phyloP scores from a whole-genome alignment of 2,888 invertebrate species.

The Noctua pronuba region DNA sequence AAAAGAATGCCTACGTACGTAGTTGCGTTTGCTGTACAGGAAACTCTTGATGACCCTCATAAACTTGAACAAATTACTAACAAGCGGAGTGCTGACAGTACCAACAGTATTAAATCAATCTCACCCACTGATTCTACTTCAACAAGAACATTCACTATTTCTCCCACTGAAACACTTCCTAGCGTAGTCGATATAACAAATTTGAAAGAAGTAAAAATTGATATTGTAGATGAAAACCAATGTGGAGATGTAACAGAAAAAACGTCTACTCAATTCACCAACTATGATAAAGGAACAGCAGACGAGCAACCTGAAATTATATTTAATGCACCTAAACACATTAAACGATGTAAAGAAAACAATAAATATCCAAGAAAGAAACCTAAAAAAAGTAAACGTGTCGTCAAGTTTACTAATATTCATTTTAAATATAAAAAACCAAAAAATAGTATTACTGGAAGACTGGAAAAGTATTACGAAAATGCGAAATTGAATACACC shows the following conservation, averaged over 20 bases:
- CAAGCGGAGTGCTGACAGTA: slow-evolving; percentile 65
- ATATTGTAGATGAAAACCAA: slow-evolving; percentile 59
- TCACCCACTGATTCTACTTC: slow-evolving; percentile 62
- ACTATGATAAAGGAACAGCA: slow-evolving; percentile 44
- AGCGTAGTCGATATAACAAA: slow-evolving; percentile 38
- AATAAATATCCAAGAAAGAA: slow-evolving; percentile 58
- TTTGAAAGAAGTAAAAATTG: slow-evolving; percentile 55
- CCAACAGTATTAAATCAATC: slow-evolving; percentile 56
- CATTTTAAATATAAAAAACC: slow-evolving; percentile 72
- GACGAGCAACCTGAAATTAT: slow-evolving; percentile 65
- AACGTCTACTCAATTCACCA: slow-evolving; percentile 42
- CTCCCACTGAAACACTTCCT: slow-evolving; percentile 47
- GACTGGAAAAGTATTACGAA: slow-evolving; percentile 67
- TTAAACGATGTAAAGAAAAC: slow-evolving; percentile 51
- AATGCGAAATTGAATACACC: slow-evolving; percentile 64
- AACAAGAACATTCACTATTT: slow-evolving; percentile 63
- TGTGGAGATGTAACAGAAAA: slow-evolving; percentile 53
- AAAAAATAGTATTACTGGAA: slow-evolving; percentile 59
- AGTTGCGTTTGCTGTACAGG: slow-evolving; percentile 73
- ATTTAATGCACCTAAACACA: slow-evolving; percentile 64
- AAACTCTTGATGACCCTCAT: slow-evolving; percentile 70
- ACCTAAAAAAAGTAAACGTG: slow-evolving; percentile 65
- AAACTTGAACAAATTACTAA: slow-evolving; percentile 67
- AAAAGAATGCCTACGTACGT: slow-evolving; percentile 68
- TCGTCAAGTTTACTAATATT: slow-evolving; percentile 67